Conservation (phyloP, 1,140 invertebrate genomes). For the Cyclina sinensis region DNA sequence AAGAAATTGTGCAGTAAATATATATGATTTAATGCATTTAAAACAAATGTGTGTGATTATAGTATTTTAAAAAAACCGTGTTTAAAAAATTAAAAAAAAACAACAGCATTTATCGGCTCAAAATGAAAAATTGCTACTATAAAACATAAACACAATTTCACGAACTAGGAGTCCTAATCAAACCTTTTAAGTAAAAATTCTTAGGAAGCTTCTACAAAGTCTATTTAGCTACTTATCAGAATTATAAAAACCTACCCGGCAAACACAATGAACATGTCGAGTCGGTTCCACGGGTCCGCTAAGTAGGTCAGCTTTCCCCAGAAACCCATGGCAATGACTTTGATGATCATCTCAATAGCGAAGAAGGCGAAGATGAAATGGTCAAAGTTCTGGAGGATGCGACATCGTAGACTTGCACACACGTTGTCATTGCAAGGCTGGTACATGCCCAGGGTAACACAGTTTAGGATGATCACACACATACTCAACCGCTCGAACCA, state of each 20-base stretch:
- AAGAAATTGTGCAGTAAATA: not conserved
- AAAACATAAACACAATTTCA: not conserved
- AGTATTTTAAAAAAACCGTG: too few species aligned
- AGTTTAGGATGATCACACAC: constrained; percentile 99
- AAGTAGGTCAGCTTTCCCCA: constrained; percentile 97
- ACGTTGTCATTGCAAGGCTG: constrained; percentile 96
- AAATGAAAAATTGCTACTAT: too few species aligned
- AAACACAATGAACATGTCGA: constrained; percentile 99
- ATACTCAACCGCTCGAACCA: constrained; percentile 99
- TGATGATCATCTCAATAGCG: constrained; percentile 94
- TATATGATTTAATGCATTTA: not conserved
- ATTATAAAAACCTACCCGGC: constrained; percentile 92
- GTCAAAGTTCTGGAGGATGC: constrained; percentile 98
- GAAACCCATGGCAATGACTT: constrained; percentile 99
- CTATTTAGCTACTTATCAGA: not conserved
- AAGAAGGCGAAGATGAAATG: constrained; percentile 99
- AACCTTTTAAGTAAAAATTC: too few species aligned
- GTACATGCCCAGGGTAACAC: constrained; percentile 99
- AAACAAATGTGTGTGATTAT: not conserved
- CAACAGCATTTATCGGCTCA: not conserved
- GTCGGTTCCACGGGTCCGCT: constrained; percentile 98
- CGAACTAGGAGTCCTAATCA: not conserved
- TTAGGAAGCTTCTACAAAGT: not conserved
- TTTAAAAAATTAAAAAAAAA: too few species aligned
- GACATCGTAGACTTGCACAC: constrained; percentile 96